Conservation (phyloP, 2,797 vertebrate genomes). For the Lepus oiostolus region DNA sequence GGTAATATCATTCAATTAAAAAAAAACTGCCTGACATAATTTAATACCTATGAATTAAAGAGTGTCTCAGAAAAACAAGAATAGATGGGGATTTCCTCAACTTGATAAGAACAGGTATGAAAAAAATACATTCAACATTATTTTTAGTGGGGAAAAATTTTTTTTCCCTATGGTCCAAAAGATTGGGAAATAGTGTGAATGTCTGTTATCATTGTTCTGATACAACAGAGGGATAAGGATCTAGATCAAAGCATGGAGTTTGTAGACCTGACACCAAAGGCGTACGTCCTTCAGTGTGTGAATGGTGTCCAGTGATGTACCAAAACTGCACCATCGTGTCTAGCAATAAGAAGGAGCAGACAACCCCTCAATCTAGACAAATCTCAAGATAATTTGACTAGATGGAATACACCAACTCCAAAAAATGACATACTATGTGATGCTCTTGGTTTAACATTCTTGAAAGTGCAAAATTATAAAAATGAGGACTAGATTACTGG, state of each 20-base stretch:
- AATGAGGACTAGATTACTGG: not conserved
- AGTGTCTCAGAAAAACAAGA: not conserved
- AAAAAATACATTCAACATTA: no score
- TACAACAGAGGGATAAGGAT: not conserved
- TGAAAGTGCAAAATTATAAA: not conserved
- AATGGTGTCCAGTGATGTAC: not conserved
- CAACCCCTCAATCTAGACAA: not conserved
- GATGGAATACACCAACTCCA: not conserved
- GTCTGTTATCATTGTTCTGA: not conserved
- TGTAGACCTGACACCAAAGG: not conserved
- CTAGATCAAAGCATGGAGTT: not conserved
- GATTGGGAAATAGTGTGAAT: not conserved
- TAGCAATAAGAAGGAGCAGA: not conserved
- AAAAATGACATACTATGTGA: not conserved
- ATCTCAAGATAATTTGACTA: not conserved
- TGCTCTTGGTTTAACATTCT: not conserved
- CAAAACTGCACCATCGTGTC: rapidly evolving
- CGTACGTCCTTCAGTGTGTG: not conserved
- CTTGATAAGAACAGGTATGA: not conserved
- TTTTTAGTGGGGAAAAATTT: not conserved
- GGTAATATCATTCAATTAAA: not conserved
- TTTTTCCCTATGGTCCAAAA: not conserved
- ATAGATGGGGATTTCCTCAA: not conserved
- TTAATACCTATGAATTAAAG: not conserved
- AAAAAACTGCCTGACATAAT: not conserved